Percentiles rank a stretch among this genome's conserved stretches.
Evolutionary conservation across 2,888 invertebrate genomes (phyloP).

Genomic region (Ecliptopera silaceata): DNA sequence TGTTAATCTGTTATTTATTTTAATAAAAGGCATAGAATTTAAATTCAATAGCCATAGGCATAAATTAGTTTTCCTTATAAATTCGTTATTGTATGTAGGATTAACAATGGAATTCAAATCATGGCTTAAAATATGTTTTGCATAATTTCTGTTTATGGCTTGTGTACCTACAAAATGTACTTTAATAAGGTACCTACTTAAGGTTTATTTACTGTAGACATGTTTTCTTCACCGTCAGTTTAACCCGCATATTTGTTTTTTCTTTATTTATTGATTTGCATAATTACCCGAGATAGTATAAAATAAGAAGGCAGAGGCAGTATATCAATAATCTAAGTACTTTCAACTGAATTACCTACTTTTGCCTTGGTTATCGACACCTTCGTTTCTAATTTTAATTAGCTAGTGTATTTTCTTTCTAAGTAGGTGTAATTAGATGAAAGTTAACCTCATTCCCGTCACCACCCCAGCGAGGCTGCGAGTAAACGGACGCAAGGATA

Average conservation of each 20-base stretch:
- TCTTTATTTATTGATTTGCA: too few relatives aligned
- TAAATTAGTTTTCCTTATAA: slow-evolving; percentile 31
- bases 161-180: neutral
- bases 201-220: too few relatives aligned
- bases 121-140: slow-evolving; percentile 16
- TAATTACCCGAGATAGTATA: too few relatives aligned
- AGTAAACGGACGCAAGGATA: slow-evolving; percentile 71
- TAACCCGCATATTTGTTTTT: too few relatives aligned
- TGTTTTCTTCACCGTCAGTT: too few relatives aligned
- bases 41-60: slow-evolving; percentile 41
- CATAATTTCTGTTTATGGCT: slow-evolving; percentile 3
- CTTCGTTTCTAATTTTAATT: neutral
- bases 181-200: neutral
- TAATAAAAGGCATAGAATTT: slow-evolving; percentile 39
- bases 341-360: too few relatives aligned
- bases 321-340: too few relatives aligned
- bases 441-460: slow-evolving; percentile 25
- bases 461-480: slow-evolving; percentile 37
- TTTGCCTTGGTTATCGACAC: neutral
- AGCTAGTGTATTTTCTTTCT: neutral
- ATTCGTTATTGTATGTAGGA: slow-evolving; percentile 27
- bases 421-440: neutral
- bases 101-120: slow-evolving; percentile 29
- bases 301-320: too few relatives aligned
- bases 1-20: slow-evolving; percentile 42